Base-by-base conservation (phyloP, 1,140 invertebrate genomes). In the Sitophilus oryzae region DNA sequence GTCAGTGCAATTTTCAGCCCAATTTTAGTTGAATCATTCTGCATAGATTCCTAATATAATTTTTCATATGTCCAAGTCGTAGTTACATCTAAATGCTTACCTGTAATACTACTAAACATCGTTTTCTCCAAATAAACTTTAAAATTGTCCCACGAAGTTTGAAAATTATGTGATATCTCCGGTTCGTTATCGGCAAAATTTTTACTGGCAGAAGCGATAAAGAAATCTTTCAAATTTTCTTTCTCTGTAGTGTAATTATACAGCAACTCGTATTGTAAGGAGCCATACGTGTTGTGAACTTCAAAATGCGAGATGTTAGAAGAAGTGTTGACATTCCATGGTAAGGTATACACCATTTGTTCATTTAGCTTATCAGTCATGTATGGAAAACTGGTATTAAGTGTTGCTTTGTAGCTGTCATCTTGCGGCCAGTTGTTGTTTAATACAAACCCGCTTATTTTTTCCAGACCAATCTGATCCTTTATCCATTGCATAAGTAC, bases 381-480 rank as follows among this genome's bases (percentile, higher is more conserved):
- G 55, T 69, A 68, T 6, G 59, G 61, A 20, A 71, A 66, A 19
- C 40, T 18, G 1, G 53, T 56, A n/a, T 43, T 53, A 15, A 59
- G 50, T 15, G 61, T 52, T 34, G 54, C 63, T 16, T 30, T 10
- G 41, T 59, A 65, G 41, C 46, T 60, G n/a, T 65, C 62, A 30
- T 68, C 62, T 41, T 55, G 52, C 0, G 69, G 69, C 68, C 68
- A 72, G 49, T 70, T 72, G 21, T 68, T 63, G 18, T 41, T 65
- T 34, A 72, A 58, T 16, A 68, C 35, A 56, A 68, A 66, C 6
- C 67, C 66, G 45, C 58, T 50, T 14, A 62, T 49, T 42, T 25
- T 36, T n/a, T 47, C 36, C 15, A 34, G 6, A 9, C 21, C 42
- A 8, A 59, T 11, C 34, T 44, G 43, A 8, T 19, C 36, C 1